Evolutionary conservation across 2,113 vertebrate genomes (phyloP).

Genomic region (Oenanthe oenanthe): DNA sequence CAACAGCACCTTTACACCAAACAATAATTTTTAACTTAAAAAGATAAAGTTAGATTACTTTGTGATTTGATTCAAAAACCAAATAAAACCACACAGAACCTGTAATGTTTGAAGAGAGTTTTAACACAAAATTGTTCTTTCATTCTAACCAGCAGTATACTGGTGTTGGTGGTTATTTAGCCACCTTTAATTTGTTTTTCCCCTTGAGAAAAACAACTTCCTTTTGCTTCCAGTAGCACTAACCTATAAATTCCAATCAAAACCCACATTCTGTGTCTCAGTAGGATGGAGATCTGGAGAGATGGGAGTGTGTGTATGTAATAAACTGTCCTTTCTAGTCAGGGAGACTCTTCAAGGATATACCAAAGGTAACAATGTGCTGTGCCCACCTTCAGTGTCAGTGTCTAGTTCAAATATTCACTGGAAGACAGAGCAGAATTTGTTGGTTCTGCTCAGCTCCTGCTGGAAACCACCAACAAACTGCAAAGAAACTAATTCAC

Average conservation of each 20-base stretch:
- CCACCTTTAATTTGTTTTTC: neutral
- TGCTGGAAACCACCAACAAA: neutral
- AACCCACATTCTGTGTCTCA: neutral
- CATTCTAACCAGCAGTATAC: neutral
- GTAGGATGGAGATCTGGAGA: neutral
- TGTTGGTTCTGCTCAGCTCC: neutral
- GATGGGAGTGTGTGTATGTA: neutral
- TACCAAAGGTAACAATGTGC: neutral
- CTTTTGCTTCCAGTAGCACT: neutral
- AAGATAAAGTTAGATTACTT: neutral
- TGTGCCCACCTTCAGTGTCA: neutral
- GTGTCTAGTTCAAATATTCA: neutral
- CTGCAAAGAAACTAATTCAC: neutral
- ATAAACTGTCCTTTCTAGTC: slow-evolving; percentile 65
- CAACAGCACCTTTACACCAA: neutral
- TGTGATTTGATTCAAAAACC: neutral
- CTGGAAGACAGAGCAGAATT: neutral
- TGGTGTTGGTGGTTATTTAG: neutral
- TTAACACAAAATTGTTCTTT: neutral
- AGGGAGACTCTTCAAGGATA: slow-evolving; percentile 55
- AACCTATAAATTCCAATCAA: neutral
- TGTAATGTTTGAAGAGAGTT: neutral
- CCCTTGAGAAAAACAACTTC: neutral
- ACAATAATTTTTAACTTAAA: neutral
- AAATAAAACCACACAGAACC: neutral